Evolutionary conservation across 2,113 vertebrate species (phyloP), one percentile per base, ranked within the genome.

Genomic region (Kryptolebias marmoratus): DNA sequence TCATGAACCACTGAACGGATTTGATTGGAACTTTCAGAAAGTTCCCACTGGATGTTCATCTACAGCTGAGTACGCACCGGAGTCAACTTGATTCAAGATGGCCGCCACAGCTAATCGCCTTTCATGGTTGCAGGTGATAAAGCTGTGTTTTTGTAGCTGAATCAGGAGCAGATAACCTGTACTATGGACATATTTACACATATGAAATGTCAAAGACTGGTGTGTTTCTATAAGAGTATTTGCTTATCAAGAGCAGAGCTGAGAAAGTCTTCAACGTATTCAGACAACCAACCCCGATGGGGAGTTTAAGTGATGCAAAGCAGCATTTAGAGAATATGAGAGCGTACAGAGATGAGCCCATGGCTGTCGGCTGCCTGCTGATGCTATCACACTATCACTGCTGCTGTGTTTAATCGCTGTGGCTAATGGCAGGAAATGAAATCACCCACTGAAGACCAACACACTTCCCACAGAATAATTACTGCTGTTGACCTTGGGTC

Each of bases 361-460:
- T 22, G 80, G 85, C 80, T 15, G 60, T 27, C 61, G 45, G 69
- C 27, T 71, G 77, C 58, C 8, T 50, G 74, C 75, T 55, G 82
- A 84, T 85, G 83, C 60, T 79, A 85, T 89, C 83, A 32, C 16
- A 42, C 67, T 61, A 81, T 87, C 85, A 79, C 75, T 88, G 84
- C 79, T 81, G 84, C 81, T 13, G n/a, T 75, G 86, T 82, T 84
- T 90, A 89, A 89, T 90, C 75, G 79, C 85, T 84, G 85, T 88
- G 75, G 88, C 90, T 91, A 89, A 91, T 87, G 85, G 80, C 81
- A 72, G 84, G 82, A 91, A 89, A 88, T 87, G 73, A 86, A 90
- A 87, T 88, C 85, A 89, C 70, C 80, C 78, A 68, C 74, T 79
- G 75, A 84, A 88, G 75, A 77, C 71, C 81, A 74, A 62, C 67